These are phyloP conservation scores for Prosapia bicincta DNA, from an alignment of 2,888 invertebrate species.

Conservation along the genomic window DNA sequence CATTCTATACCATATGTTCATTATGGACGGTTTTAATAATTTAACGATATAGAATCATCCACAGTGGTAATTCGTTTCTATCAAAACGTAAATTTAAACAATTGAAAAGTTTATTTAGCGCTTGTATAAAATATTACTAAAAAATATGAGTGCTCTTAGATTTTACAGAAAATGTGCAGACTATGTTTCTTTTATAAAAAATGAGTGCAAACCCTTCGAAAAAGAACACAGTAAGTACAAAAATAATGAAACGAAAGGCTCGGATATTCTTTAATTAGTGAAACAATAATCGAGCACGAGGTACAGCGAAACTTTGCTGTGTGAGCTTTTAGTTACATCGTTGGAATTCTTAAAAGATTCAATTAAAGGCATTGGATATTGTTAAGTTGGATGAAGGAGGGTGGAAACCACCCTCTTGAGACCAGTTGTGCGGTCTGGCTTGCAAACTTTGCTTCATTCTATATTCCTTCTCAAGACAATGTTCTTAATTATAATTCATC, in stretches of 20 bases:
- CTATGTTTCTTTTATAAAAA: too few species aligned
- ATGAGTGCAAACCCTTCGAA: too few species aligned
- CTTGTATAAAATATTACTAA: too few species aligned
- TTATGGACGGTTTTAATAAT: too few species aligned
- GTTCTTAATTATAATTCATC: constrained; percentile 33
- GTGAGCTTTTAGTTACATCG: background rate
- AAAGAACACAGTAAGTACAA: too few species aligned
- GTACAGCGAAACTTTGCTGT: background rate
- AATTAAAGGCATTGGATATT: constrained; percentile 33
- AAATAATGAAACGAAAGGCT: background rate
- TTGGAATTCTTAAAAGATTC: constrained; percentile 36
- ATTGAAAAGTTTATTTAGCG: too few species aligned
- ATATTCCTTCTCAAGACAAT: constrained; percentile 30
- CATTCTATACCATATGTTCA: too few species aligned
- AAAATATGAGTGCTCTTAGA: too few species aligned
- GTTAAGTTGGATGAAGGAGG: constrained; percentile 17
- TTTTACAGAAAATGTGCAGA: too few species aligned
- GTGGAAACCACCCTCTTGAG: constrained; percentile 26
- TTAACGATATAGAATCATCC: too few species aligned
- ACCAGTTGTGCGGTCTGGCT: constrained; percentile 28
- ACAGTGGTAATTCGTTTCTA: too few species aligned
- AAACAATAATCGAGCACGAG: background rate
- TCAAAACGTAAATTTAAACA: too few species aligned
- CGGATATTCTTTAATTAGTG: background rate
- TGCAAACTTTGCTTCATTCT: constrained; percentile 30